phyloP scores from a whole-genome alignment of 2,888 invertebrate genomes.

The Drosophila dives region DNA sequence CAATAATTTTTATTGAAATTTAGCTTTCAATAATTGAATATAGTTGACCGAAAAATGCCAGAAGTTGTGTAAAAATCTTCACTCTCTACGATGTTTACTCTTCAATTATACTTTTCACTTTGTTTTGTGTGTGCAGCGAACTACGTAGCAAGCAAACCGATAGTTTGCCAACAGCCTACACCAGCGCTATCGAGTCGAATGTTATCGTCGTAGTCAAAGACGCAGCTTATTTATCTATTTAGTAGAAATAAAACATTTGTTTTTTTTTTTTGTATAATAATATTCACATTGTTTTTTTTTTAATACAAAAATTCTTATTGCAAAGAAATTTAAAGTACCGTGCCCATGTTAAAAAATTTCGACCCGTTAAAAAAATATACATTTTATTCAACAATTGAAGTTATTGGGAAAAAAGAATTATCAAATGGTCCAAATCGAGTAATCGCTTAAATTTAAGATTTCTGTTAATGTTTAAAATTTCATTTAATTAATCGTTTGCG shows the following conservation, averaged over 20 bases:
- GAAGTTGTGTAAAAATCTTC: constrained; percentile 13
- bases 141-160: constrained; percentile 43
- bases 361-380: background rate
- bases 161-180: constrained; percentile 10
- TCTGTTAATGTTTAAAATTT: background rate
- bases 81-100: constrained; percentile 53
- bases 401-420: background rate
- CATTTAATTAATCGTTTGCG: background rate
- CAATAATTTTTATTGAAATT: constrained; percentile 32
- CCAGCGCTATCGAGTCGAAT: constrained; percentile 4
- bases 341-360: background rate
- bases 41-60: constrained; percentile 21
- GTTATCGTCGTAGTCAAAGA: constrained; percentile 2
- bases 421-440: background rate
- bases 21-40: constrained; percentile 31
- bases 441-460: background rate
- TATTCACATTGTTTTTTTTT: background rate
- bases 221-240: background rate
- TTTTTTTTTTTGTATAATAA: background rate
- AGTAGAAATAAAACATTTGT: background rate
- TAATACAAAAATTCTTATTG: background rate
- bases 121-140: constrained; percentile 54
- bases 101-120: constrained; percentile 58
- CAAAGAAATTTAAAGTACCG: background rate
- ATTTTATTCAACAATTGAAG: background rate